Percentiles rank a stretch among this genome's conserved stretches.
Conservation (phyloP, 2,888 invertebrate species). For the Tetheella fluctuosa region DNA sequence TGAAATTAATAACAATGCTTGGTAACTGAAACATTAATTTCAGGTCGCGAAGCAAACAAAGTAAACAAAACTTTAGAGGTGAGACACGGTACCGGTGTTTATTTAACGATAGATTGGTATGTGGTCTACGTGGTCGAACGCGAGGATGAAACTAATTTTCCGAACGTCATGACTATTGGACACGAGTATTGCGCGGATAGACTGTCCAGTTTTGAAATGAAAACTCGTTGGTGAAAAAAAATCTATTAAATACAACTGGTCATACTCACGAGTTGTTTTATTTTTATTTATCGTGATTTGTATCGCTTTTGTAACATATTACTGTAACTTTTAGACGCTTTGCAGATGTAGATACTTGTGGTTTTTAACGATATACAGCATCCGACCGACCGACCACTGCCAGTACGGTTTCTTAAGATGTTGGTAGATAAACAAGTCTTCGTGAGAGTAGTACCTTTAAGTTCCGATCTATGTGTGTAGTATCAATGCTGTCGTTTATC, state of each 20-base stretch:
- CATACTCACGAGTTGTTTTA: neutral
- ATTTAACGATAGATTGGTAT: constrained; percentile 54
- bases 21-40: neutral
- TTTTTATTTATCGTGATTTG: neutral
- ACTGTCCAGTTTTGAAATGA: constrained; percentile 53
- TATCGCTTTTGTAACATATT: neutral
- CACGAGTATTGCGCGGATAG: constrained; percentile 45
- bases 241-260: constrained; percentile 20
- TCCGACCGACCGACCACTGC: no score
- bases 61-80: constrained; percentile 16
- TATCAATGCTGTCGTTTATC: no score
- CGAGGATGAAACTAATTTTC: constrained; percentile 76
- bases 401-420: no score
- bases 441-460: no score
- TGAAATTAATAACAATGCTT: neutral
- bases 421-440: no score
- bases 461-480: no score
- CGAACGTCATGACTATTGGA: constrained; percentile 60
- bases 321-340: no score
- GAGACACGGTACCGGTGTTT: constrained; percentile 26
- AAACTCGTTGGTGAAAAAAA: constrained; percentile 31
- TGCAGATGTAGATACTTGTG: no score
- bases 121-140: constrained; percentile 60
- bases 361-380: no score
- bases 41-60: neutral